Evolutionary conservation across 2,797 vertebrate genomes (phyloP).

Genomic region (Labroides dimidiatus): DNA sequence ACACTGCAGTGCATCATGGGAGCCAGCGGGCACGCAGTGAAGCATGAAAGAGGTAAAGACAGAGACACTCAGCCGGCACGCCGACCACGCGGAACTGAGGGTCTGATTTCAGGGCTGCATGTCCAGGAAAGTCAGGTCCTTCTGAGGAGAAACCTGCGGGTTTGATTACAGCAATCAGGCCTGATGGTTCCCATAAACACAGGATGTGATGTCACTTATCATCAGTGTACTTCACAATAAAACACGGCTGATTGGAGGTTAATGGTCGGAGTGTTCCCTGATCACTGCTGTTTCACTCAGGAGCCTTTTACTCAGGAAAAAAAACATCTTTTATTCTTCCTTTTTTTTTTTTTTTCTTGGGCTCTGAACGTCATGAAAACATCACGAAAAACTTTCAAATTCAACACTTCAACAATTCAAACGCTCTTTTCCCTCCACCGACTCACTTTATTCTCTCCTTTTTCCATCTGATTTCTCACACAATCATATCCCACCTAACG

Average conservation of each 20-base stretch:
- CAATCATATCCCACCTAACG: no score
- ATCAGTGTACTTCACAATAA: background rate
- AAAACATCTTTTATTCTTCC: no score
- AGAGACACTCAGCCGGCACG: conserved; percentile 55
- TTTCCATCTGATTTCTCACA: no score
- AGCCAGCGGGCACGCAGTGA: conserved; percentile 55
- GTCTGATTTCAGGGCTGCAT: conserved; percentile 14
- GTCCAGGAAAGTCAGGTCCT: background rate
- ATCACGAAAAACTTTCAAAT: no score
- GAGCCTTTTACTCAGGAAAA: no score
- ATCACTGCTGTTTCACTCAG: no score
- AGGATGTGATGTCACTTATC: conserved; percentile 15
- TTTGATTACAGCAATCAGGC: background rate
- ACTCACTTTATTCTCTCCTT: no score
- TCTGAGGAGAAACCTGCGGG: background rate
- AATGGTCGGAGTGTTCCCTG: background rate
- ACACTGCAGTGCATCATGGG: conserved; percentile 48
- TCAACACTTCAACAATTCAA: no score
- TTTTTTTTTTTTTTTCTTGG: no score
- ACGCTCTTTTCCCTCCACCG: no score
- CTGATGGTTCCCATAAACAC: background rate
- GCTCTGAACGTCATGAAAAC: no score
- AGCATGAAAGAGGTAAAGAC: no score
- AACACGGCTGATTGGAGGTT: background rate
- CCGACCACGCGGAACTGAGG: conserved; percentile 2